A percentile compares a stretch with the other conserved stretches of the same genome.
Evolutionary conservation across 2,113 vertebrate genomes (phyloP).

Genomic region (Macaca nemestrina): DNA sequence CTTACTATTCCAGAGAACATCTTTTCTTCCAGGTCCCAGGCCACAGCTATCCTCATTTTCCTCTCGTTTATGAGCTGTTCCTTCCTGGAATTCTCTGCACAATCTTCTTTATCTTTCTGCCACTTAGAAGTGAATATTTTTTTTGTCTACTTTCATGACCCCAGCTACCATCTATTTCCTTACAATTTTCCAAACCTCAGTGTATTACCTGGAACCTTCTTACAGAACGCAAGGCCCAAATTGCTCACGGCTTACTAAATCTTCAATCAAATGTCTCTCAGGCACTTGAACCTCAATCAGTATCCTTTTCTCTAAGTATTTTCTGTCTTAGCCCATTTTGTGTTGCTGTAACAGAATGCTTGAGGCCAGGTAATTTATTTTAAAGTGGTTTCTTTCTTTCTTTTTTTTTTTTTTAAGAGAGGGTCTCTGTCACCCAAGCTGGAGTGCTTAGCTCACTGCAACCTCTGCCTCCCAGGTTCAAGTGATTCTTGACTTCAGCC

Average conservation of each 20-base stretch:
- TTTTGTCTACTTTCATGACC: not conserved
- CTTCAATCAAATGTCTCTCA: no score
- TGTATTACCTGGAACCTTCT: not conserved
- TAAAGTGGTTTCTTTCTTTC: not conserved
- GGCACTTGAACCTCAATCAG: not conserved
- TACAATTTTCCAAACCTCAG: not conserved
- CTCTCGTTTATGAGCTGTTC: not conserved
- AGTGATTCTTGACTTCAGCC: no score
- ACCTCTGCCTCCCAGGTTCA: no score
- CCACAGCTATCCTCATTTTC: no score
- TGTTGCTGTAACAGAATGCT: not conserved
- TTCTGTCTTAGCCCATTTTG: not conserved
- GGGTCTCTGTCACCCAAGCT: no score
- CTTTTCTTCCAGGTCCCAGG: not conserved
- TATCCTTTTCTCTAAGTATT: not conserved
- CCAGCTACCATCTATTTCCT: not conserved
- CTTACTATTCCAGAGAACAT: not conserved
- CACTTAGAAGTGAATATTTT: not conserved
- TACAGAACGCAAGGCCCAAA: not conserved
- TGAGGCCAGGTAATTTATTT: not conserved
- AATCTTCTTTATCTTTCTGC: not conserved
- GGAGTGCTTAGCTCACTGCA: no score
- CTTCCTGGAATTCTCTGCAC: not conserved
- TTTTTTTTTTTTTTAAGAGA: no score
- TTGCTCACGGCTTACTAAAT: not conserved